Evolutionary conservation across 2,113 vertebrate species (phyloP).

Genomic region (Bubo blakistoni): DNA sequence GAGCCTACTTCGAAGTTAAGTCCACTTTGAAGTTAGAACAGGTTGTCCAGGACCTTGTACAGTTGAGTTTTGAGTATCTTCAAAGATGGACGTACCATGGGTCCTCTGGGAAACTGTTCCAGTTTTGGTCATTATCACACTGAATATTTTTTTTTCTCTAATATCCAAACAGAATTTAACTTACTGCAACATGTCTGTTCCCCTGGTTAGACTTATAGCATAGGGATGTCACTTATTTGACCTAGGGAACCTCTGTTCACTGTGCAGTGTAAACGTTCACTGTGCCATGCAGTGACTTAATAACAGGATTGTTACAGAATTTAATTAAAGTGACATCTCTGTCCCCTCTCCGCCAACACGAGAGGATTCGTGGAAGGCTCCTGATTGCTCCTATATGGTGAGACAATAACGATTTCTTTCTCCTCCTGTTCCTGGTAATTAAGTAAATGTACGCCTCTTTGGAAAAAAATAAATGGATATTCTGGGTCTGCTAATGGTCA

Average conservation of each 20-base stretch:
- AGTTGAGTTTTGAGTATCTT: background rate
- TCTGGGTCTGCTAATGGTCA: background rate
- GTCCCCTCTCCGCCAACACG: background rate
- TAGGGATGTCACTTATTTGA: background rate
- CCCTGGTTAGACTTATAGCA: background rate
- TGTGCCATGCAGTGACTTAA: background rate
- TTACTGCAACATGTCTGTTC: background rate
- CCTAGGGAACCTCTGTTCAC: background rate
- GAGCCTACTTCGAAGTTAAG: accelerated
- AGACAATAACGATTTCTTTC: background rate
- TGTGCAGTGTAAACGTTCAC: background rate
- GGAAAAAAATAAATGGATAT: background rate
- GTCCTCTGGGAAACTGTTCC: background rate
- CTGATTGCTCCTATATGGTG: background rate
- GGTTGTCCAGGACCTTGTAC: background rate
- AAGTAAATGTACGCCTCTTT: background rate
- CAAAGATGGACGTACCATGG: background rate
- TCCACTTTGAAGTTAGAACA: background rate
- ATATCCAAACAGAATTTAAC: background rate
- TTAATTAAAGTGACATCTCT: background rate
- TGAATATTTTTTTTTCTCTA: background rate
- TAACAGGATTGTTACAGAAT: background rate
- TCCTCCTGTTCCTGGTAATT: background rate
- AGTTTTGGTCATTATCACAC: background rate
- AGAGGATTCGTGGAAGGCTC: background rate